These are phyloP conservation scores for Hypsibius dujardini DNA, from an alignment of 1,140 invertebrate species.

Conservation along the genomic window DNA sequence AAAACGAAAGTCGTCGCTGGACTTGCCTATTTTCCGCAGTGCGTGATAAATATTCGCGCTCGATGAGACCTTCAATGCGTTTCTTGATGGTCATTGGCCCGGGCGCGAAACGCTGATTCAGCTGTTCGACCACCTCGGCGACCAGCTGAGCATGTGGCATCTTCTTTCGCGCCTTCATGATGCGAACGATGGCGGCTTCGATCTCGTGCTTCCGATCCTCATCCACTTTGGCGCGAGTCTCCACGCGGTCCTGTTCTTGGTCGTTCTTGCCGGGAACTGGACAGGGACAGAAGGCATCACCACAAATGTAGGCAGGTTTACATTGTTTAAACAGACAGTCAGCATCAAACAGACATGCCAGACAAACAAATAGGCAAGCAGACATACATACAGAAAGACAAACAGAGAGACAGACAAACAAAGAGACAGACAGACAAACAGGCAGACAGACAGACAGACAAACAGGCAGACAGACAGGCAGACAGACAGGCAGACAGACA, in stretches of 20 bases:
- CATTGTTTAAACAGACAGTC: too few relatives aligned
- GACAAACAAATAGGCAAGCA: too few relatives aligned
- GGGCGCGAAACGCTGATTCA: slow-evolving; percentile 85
- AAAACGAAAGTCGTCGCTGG: not conserved
- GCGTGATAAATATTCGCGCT: slow-evolving; percentile 90
- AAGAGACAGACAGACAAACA: too few relatives aligned
- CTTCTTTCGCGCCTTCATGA: slow-evolving; percentile 95
- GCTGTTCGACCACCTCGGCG: slow-evolving; percentile 89
- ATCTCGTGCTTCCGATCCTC: slow-evolving; percentile 99
- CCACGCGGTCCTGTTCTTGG: slow-evolving; percentile 89
- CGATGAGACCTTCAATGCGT: slow-evolving; percentile 93
- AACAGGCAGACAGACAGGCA: too few relatives aligned
- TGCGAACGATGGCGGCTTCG: slow-evolving; percentile 95
- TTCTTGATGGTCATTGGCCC: slow-evolving; percentile 96
- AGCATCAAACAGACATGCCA: too few relatives aligned
- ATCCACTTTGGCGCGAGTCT: slow-evolving; percentile 92
- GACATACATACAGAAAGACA: too few relatives aligned
- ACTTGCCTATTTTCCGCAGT: slow-evolving; percentile 72
- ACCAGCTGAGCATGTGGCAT: slow-evolving; percentile 87
- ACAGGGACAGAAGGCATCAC: not conserved
- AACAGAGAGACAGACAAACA: too few relatives aligned
- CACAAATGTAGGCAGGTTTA: too few relatives aligned
- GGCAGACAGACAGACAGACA: too few relatives aligned
- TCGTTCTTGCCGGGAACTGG: slow-evolving; percentile 91
- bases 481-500: slow-evolving; percentile 34